Evolutionary conservation across 2,113 vertebrate genomes (phyloP), one percentile per base, ranked within the genome.

Genomic region (Sebastes fasciatus): DNA sequence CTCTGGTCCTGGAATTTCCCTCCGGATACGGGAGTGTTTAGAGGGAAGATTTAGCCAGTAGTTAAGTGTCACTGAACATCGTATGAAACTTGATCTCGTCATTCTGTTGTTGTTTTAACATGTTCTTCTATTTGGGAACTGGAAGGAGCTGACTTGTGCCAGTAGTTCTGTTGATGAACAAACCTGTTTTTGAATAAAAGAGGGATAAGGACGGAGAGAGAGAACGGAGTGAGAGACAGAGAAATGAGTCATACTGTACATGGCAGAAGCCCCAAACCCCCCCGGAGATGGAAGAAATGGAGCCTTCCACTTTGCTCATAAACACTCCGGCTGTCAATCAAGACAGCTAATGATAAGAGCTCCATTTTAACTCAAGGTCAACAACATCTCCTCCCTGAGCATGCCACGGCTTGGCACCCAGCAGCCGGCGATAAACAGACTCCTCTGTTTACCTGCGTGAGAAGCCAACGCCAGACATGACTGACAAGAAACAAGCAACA

Each of bases 301-400:
- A 84, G 66, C 62, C 86, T 78, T 90, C 74, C 80, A 71, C 23
- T 52, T 68, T 46, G 75, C 89, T 85, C 82, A 88, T 86, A 86
- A 90, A 90, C 85, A 90, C 66, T 34, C 51, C 40, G 48, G 74
- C 90, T 93, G 91, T 92, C 91, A 94, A 89, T 94, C 92, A 93
- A 86, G 76, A 77, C 71, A 73, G 57, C 67, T 74, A 78, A 92
- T 89, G 90, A 91, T 93, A 92, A 92, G 89, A 77, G 74, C 69
- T 89, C 67, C 62, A 72, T 86, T 91, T 89, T 76, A 89, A 90
- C 80, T 93, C 91, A 93, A 94, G 93, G 91, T 91, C 90, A 92
- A 87, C 83, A 80, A 58, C 82, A 58, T 83, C 82, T 68, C 90
- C 87, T 91, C 88, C 91, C 90, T 61, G 74, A 86, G 85, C 83